Conservation (phyloP, 2,888 invertebrate species). For the Drosophila testacea region DNA sequence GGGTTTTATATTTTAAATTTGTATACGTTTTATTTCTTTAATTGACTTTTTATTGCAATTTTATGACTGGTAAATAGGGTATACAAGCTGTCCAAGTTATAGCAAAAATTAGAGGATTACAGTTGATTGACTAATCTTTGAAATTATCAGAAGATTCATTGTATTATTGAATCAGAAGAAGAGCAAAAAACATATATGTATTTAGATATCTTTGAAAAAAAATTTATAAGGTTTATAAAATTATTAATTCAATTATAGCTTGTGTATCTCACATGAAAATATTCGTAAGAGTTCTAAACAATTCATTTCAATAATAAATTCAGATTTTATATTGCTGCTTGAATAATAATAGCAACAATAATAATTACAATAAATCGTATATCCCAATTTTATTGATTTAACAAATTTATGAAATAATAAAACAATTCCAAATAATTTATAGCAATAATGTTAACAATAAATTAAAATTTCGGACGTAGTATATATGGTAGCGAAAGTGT, state of each 20-base stretch:
- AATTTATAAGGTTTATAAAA: not conserved
- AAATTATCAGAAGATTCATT: no score
- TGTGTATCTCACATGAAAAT: no score
- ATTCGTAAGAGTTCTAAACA: no score
- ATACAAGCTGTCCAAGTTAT: not conserved
- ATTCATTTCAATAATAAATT: no score
- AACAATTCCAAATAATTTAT: not conserved
- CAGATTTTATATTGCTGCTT: no score
- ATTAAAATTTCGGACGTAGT: no score
- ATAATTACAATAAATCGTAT: no score
- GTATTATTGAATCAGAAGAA: no score
- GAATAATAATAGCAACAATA: not conserved
- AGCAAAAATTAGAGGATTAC: not conserved
- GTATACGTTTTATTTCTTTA: not conserved
- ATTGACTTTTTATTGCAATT: conserved; percentile 2
- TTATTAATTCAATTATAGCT: not conserved
- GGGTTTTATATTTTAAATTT: conserved; percentile 7
- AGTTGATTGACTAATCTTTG: no score
- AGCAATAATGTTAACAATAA: not conserved
- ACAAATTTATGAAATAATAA: not conserved
- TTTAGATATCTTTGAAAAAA: not conserved
- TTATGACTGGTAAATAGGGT: not conserved
- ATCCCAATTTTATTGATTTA: not conserved
- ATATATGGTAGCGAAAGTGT: no score
- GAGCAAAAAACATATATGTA: no score